Evolutionary conservation across 2,797 vertebrate genomes (phyloP).

Genomic region (Eremophila alpestris): DNA sequence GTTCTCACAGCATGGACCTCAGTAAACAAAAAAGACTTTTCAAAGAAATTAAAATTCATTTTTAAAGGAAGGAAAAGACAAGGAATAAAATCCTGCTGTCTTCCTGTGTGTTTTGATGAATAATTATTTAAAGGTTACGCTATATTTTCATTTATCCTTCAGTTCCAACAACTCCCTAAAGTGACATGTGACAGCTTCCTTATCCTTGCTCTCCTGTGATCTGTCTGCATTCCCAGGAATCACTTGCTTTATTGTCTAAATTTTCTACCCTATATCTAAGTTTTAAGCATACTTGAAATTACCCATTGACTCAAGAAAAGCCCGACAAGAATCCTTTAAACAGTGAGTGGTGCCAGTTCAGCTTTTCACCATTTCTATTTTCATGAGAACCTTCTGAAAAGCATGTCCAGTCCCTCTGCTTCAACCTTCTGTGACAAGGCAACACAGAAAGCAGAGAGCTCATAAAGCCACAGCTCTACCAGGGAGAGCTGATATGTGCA

Average conservation of each 20-base stretch:
- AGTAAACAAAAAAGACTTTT: not conserved
- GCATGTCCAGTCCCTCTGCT: not conserved
- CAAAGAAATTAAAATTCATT: not conserved
- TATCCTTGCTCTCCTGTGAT: not conserved
- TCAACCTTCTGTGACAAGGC: not conserved
- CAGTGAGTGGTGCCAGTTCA: not conserved
- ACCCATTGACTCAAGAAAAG: not conserved
- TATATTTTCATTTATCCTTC: not conserved
- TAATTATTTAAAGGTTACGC: not conserved
- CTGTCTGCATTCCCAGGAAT: not conserved
- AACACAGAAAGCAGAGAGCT: fast-evolving
- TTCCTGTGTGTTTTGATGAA: not conserved
- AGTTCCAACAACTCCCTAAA: not conserved
- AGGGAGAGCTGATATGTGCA: not conserved
- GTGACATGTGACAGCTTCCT: not conserved
- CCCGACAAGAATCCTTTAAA: not conserved
- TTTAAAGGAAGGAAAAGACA: not conserved
- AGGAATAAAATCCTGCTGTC: not conserved
- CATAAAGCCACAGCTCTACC: not conserved
- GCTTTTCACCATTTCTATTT: not conserved
- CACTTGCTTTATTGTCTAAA: not conserved
- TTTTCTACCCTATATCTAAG: not conserved
- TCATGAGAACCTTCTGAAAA: not conserved
- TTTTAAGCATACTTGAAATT: not conserved
- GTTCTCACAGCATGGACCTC: not conserved